Base-by-base conservation (phyloP, 1,140 invertebrate genomes). In the Zaprionus camerounensis region DNA sequence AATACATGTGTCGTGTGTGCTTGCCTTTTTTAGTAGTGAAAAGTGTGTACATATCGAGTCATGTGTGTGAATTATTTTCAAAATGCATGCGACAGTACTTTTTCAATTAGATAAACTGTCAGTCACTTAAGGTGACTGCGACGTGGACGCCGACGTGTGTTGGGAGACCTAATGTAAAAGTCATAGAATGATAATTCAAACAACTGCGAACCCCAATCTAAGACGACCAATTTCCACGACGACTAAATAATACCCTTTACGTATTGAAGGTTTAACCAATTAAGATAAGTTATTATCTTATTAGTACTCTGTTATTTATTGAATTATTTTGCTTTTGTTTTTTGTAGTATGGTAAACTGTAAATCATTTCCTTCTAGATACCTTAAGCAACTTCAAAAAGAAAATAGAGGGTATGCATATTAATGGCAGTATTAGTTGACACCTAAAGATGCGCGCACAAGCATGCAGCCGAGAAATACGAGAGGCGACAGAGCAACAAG, bases 51-150 rank as follows among this genome's bases (percentile, higher is more conserved):
- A 49, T 20, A 22, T 20, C 17, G 15, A 49, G 9, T 12, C 17
- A 51, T 24, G 11, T 24, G 46, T 51, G 11, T 5, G 20, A 24
- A 24, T 51, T 80, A 85, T 85, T 80, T 86, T 86, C 71, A 44
- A 82, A 82, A 75, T 69, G 63, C 68, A 80, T 76, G 38, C 26
- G 67, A 71, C 57, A 55, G 51, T 44, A 57, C 76, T 71, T 73
- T 80, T 87, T 82, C 76, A 80, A 87, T 87, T 86, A 87, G 69
- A 87, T 77, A 80, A 86, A 86, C 80, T 86, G 82, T 86, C 82
- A 87, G 73, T 87, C 83, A 82, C 87, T 82, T 74, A 63, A 69
- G 76, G 65, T 76, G 72, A 76, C 72, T 68, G 66, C 72, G 24
- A 64, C 34, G 61, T 13, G 13, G 26, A 34, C 67, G 34, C 53